These are phyloP conservation scores for Metaphire vulgaris DNA, from an alignment of 1,140 invertebrate species.

Conservation along the genomic window DNA sequence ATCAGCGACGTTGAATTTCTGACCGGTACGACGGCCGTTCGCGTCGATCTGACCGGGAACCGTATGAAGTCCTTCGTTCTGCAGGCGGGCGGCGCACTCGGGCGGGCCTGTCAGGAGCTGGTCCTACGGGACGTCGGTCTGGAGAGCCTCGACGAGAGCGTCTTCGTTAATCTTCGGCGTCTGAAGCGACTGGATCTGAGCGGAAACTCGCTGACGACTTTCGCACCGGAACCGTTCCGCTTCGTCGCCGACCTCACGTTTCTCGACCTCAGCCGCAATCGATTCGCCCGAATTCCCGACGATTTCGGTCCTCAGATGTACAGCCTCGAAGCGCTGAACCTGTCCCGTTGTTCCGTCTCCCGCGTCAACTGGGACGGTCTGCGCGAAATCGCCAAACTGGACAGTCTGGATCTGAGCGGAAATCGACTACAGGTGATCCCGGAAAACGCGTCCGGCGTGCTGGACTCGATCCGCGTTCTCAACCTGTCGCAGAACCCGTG, in stretches of 20 bases:
- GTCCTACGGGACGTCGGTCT: neutral
- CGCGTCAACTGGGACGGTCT: neutral
- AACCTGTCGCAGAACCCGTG: constrained; percentile 15
- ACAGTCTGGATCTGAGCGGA: neutral
- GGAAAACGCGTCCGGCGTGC: neutral
- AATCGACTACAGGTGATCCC: neutral
- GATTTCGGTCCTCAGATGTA: neutral
- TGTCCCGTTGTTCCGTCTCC: neutral
- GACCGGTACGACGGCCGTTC: neutral
- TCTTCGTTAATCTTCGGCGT: neutral
- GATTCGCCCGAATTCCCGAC: neutral
- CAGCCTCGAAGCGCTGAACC: neutral
- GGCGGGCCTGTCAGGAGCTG: neutral
- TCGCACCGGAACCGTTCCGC: neutral
- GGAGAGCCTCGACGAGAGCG: neutral
- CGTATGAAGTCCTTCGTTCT: neutral
- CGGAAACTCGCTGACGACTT: neutral
- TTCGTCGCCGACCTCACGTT: neutral
- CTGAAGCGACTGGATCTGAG: neutral
- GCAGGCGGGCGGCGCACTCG: neutral
- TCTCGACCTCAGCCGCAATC: neutral
- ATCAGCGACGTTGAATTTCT: neutral
- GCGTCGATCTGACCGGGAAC: neutral
- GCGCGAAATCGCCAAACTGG: neutral
- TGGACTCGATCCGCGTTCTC: neutral